phyloP scores from a whole-genome alignment of 2,113 vertebrate genomes.

The Corythaixoides concolor region DNA sequence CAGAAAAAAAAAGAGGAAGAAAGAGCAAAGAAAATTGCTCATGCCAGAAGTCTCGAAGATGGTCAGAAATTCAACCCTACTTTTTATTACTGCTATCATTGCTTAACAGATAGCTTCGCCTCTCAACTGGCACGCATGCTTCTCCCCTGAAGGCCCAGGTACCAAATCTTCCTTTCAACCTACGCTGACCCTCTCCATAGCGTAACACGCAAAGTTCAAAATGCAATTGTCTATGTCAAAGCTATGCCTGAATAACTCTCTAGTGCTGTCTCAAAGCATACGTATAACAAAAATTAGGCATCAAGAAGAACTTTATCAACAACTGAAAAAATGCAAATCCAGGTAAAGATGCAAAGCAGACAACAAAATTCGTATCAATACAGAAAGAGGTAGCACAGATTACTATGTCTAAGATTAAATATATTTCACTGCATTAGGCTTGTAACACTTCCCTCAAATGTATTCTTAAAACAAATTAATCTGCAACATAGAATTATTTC shows the following conservation, averaged over 20 bases:
- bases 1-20: not conserved
- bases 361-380: not conserved
- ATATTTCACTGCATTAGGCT: not conserved
- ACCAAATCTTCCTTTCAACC: not conserved
- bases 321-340: not conserved
- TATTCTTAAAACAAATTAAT: not conserved
- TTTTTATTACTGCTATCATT: not conserved
- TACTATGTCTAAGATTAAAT: not conserved
- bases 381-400: not conserved
- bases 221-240: not conserved
- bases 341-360: not conserved
- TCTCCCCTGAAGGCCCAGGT: not conserved
- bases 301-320: not conserved
- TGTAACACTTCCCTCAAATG: not conserved
- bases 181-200: not conserved
- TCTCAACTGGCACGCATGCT: not conserved
- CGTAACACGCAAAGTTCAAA: not conserved
- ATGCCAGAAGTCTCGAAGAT: not conserved
- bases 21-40: not conserved
- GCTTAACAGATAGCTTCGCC: not conserved
- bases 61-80: not conserved
- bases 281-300: not conserved
- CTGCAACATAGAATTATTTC: not conserved
- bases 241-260: not conserved
- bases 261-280: not conserved